phyloP scores from a whole-genome alignment of 30 jellyfish, hydroid and myxozoan genomes.

The Cassiopea xamachana region DNA sequence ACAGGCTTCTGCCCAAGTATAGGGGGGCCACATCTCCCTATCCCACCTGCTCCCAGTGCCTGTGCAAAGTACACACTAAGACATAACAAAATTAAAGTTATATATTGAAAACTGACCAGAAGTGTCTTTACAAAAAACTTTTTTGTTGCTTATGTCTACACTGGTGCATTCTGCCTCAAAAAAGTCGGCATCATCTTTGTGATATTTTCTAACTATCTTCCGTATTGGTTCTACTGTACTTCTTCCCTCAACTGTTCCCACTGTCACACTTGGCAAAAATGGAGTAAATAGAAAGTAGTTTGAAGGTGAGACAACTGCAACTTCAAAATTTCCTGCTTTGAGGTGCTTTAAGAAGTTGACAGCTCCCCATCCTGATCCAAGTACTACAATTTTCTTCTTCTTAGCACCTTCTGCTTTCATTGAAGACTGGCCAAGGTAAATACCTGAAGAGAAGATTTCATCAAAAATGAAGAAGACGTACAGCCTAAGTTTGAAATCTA shows the following conservation, averaged over 20 bases:
- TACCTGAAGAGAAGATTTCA: neutral
- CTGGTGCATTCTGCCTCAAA: constrained; percentile 89
- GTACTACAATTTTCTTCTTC: constrained; percentile 75
- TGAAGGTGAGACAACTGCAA: constrained; percentile 89
- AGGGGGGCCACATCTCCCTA: too few relatives aligned
- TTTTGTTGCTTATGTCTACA: constrained; percentile 54
- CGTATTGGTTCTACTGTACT: constrained; percentile 91
- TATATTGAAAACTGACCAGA: too few relatives aligned
- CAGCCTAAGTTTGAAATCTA: too few relatives aligned
- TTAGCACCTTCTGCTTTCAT: constrained; percentile 16
- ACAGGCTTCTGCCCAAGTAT: too few relatives aligned
- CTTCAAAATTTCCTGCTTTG: constrained; percentile 76
- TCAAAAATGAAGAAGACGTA: neutral
- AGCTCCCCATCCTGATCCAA: constrained; percentile 99
- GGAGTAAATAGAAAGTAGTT: constrained; percentile 94
- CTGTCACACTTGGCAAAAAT: constrained; percentile 93
- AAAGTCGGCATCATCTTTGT: constrained; percentile 57
- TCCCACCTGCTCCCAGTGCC: too few relatives aligned
- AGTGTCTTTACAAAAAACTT: constrained; percentile 67
- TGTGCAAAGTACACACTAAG: too few relatives aligned
- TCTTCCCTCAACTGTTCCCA: constrained; percentile 90
- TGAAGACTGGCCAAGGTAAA: neutral
- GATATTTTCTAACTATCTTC: constrained; percentile 61
- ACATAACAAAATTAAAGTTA: neutral
- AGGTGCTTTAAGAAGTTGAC: constrained; percentile 81